Percentiles rank a stretch among this genome's conserved stretches.
Conservation (phyloP, 2,797 vertebrate species). For the Heterohyrax brucei region DNA sequence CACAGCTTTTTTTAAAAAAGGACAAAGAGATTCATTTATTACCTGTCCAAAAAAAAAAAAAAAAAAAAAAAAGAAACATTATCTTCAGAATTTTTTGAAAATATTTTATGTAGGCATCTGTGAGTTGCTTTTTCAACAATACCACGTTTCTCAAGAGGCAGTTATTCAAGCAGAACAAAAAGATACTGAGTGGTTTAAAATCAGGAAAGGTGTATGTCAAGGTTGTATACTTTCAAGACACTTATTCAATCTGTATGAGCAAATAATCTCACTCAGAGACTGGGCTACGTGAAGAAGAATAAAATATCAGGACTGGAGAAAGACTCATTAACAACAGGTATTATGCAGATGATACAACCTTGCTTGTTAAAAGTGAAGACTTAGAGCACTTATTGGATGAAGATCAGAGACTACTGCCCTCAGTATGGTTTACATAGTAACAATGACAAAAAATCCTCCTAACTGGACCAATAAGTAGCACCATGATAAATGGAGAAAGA, state of each 20-base stretch:
- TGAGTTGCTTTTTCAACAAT: neutral
- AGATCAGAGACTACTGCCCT: neutral
- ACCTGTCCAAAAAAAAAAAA: no score
- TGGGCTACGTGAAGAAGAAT: neutral
- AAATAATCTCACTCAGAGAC: neutral
- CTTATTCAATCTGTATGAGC: neutral
- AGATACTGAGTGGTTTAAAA: neutral
- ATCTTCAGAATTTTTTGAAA: constrained; percentile 6
- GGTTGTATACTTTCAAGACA: neutral
- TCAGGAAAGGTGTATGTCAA: neutral
- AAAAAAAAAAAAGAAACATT: no score
- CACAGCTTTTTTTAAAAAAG: no score
- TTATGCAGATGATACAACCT: neutral
- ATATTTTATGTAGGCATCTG: neutral
- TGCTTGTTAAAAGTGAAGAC: neutral
- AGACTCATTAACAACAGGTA: neutral
- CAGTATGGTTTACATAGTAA: neutral
- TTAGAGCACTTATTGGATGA: neutral
- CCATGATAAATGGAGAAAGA: neutral
- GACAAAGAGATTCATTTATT: no score
- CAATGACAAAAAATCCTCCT: neutral
- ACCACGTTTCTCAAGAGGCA: neutral
- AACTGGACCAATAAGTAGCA: neutral
- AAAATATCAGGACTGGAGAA: neutral
- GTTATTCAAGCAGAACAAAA: neutral